Base-by-base conservation (phyloP, 2,888 invertebrate species). In the Nomada lathburiana region DNA sequence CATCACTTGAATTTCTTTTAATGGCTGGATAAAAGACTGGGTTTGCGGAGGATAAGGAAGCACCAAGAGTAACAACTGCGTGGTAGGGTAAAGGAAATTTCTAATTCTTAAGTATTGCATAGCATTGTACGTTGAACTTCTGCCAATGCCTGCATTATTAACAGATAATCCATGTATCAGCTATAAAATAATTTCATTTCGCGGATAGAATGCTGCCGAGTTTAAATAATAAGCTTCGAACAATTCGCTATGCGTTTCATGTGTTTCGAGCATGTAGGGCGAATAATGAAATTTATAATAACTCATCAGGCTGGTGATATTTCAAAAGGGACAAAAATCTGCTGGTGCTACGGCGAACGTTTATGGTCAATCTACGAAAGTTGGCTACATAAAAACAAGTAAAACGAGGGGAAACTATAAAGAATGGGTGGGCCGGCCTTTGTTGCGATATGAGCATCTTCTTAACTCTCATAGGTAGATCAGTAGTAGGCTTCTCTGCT, bases 381-480 rank as follows among this genome's bases (percentile, higher is more conserved):
- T 52, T 68, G 50, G 59, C 71, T 57, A 26, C 67, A 29, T 18
- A 4, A 26, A 55, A 50, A 73, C 16, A 55, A 42, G n/a, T 20
- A 65, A 53, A 57, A 36, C 60, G 44, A 23, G 2, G 26, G 7
- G 26, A 57, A 76, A 50, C 52, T 29, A 70, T 44, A 53, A 71
- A 63, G 44, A 26, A 57, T 63, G n/a, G 73, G 55, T 29, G 62
- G 77, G 57, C 53, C 63, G 52, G 69, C 60, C 44, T 79, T 80
- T 77, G 76, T 68, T 70, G 78, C 67, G 60, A 76, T 75, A 78
- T 63, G 64, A 78, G 75, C 60, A 78, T 79, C 81, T 83, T 77
- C 76, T 76, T 81, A 79, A 86, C 86, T 86, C 79, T 71, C 60
- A 60, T 64, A 72, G 80, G 75, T 71, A 80, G 76, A 83, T 79